Conservation (phyloP, 2,888 invertebrate genomes). For the Ornithoptera priamus region DNA sequence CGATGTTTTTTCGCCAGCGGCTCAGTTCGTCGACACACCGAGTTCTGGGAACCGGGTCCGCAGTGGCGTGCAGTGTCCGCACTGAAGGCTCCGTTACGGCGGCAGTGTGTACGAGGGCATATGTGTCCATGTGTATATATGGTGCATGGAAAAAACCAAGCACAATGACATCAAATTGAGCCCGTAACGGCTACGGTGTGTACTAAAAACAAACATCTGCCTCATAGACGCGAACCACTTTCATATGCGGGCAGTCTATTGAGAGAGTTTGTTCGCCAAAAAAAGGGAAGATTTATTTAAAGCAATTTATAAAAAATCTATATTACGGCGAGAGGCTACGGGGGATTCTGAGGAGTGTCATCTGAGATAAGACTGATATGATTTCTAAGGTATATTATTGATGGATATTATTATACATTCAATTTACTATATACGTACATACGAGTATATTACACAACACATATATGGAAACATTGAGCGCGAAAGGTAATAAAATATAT, state of each 20-base stretch:
- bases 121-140: constrained; percentile 35
- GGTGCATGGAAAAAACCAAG: constrained; percentile 28
- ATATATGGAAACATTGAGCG: too few species aligned
- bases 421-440: too few species aligned
- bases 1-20: constrained; percentile 34
- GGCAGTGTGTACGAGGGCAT: constrained; percentile 39
- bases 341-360: too few species aligned
- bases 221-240: constrained; percentile 7
- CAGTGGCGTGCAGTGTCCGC: constrained; percentile 55
- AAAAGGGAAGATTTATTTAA: neutral
- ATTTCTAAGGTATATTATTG: too few species aligned
- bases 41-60: constrained; percentile 53
- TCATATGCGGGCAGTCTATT: constrained; percentile 2
- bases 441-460: too few species aligned
- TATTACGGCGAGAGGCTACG: too few species aligned
- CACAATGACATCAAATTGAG: constrained; percentile 20
- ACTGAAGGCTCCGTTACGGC: constrained; percentile 51
- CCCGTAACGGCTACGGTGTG: constrained; percentile 2
- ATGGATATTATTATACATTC: too few species aligned
- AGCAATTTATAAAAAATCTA: neutral
- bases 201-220: constrained; percentile 14
- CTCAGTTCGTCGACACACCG: constrained; percentile 51
- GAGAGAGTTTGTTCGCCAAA: neutral
- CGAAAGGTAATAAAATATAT: too few species aligned
- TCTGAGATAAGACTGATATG: too few species aligned